Conservation (phyloP, 2,113 vertebrate genomes). For the Bubalus kerabau region DNA sequence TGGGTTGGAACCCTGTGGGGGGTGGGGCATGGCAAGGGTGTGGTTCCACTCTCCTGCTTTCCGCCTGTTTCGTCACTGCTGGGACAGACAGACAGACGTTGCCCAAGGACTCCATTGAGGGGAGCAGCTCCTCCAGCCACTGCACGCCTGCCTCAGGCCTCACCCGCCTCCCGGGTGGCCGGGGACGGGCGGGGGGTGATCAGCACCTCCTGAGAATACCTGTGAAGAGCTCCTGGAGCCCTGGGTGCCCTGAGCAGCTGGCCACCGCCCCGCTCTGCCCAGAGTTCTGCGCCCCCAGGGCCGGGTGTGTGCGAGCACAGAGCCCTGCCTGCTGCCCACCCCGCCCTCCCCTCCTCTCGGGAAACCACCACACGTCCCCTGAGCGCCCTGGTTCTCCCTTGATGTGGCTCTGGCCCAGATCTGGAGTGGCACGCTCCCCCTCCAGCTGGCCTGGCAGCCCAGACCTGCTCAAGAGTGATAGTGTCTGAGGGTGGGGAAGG, state of each 20-base stretch:
- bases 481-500: background rate
- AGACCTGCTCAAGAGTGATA: accelerated
- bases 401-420: accelerated
- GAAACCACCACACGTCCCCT: accelerated
- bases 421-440: background rate
- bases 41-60: background rate
- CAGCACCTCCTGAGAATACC: accelerated
- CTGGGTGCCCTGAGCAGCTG: background rate
- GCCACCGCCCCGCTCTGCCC: background rate
- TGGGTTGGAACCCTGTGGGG: background rate
- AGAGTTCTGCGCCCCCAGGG: background rate
- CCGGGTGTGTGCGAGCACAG: accelerated
- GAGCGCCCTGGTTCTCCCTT: too few species aligned
- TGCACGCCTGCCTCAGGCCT: background rate
- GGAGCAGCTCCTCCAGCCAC: background rate
- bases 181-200: accelerated
- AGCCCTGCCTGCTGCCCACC: background rate
- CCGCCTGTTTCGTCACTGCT: background rate
- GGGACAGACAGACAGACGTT: background rate
- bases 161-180: accelerated
- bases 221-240: too few species aligned
- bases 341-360: accelerated
- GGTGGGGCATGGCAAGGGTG: accelerated
- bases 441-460: background rate
- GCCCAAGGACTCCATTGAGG: accelerated